phyloP scores from a whole-genome alignment of 2,797 vertebrate species.

The Tinamus major region DNA sequence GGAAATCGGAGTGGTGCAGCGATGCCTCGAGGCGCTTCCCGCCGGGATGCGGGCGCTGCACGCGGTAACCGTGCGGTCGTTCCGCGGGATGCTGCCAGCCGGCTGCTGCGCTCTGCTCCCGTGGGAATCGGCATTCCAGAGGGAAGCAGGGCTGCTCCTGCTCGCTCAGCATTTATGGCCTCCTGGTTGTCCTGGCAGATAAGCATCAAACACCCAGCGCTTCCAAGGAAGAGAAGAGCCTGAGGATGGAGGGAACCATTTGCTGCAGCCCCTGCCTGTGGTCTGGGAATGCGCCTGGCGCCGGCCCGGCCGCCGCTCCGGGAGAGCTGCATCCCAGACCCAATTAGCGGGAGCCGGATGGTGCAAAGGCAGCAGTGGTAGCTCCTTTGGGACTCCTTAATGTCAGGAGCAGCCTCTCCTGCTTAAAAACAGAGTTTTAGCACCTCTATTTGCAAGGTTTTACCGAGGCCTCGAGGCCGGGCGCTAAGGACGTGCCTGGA shows the following conservation, averaged over 20 bases:
- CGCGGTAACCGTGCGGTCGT: no score
- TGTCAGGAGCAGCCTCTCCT: not conserved
- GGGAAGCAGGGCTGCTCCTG: not conserved
- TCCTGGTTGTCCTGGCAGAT: not conserved
- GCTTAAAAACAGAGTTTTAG: no score
- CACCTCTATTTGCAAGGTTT: not conserved
- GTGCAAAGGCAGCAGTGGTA: not conserved
- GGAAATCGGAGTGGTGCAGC: accelerated
- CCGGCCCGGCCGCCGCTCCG: not conserved
- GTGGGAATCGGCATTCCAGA: not conserved
- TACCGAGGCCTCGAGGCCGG: not conserved
- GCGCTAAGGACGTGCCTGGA: no score
- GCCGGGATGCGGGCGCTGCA: accelerated
- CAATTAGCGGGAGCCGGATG: not conserved
- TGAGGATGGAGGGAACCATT: not conserved
- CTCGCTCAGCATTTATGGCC: not conserved
- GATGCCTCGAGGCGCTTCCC: not conserved
- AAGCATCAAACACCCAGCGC: not conserved
- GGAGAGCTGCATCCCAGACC: not conserved
- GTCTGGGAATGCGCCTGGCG: not conserved
- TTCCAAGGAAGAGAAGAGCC: not conserved
- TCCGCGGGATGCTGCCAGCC: no score
- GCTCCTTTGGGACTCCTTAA: not conserved
- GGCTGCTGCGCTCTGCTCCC: no score
- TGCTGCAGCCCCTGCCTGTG: not conserved